These are phyloP conservation scores for Acestrorhynchus altus DNA, from an alignment of 2,797 vertebrate species.

Conservation along the genomic window DNA sequence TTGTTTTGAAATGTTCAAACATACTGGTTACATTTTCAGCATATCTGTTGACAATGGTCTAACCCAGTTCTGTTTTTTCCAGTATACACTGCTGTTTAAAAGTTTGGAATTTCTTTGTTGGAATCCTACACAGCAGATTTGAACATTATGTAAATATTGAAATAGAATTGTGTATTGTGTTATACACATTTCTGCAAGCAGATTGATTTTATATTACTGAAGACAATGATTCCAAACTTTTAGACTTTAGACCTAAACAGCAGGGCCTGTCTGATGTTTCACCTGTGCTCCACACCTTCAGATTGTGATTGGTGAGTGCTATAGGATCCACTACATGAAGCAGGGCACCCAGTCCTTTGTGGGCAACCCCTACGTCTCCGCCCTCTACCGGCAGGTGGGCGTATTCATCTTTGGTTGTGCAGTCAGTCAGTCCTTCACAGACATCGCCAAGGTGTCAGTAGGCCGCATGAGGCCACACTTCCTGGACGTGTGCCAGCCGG, in stretches of 20 bases:
- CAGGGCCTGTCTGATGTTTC: constrained; percentile 9
- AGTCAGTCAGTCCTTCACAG: constrained; percentile 97
- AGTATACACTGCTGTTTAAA: neutral
- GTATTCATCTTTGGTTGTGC: constrained; percentile 96
- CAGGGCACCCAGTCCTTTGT: constrained; percentile 90
- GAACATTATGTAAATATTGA: too few species aligned
- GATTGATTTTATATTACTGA: neutral
- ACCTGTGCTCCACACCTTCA: constrained; percentile 59
- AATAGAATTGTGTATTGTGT: too few species aligned
- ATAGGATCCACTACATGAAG: constrained; percentile 90
- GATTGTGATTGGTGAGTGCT: constrained; percentile 96
- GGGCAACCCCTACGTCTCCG: constrained; percentile 91
- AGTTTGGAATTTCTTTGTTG: neutral
- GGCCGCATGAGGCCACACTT: constrained; percentile 96
- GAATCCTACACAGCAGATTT: too few species aligned
- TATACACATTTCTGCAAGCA: neutral
- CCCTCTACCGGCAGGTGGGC: constrained; percentile 94
- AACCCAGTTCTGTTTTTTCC: neutral
- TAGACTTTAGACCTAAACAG: neutral
- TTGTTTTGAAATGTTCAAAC: neutral
- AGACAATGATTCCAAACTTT: neutral
- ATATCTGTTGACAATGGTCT: neutral
- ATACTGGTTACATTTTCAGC: neutral
- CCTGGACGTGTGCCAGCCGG: constrained; percentile 83
- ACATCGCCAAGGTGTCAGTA: constrained; percentile 98